phyloP scores from a whole-genome alignment of 2,888 invertebrate genomes.

The Cantharis lateralis region DNA sequence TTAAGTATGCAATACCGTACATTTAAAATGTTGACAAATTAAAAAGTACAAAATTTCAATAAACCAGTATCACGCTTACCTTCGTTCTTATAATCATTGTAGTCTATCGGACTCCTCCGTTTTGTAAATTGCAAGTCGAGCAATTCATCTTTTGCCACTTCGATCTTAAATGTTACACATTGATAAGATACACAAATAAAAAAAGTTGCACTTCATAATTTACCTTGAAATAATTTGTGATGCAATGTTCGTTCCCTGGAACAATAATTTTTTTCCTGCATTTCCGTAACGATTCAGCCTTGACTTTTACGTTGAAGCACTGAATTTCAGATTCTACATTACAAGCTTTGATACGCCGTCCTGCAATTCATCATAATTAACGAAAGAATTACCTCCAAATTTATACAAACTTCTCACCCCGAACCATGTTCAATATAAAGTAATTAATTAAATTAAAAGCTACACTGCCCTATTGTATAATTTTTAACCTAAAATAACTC shows the following conservation, averaged over 20 bases:
- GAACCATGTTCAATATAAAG: not conserved
- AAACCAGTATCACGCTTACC: not conserved
- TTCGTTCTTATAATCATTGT: not conserved
- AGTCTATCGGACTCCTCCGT: not conserved
- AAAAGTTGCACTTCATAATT: not conserved
- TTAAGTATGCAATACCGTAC: not conserved
- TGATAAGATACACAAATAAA: not conserved
- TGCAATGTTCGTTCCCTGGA: not conserved
- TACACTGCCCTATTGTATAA: not conserved
- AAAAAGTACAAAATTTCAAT: not conserved
- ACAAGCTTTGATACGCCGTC: not conserved
- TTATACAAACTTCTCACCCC: not conserved
- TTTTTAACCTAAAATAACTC: not conserved
- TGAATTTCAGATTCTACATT: not conserved
- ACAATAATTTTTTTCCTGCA: not conserved
- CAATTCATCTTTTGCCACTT: not conserved
- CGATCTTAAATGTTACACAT: not conserved
- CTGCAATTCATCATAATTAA: not conserved
- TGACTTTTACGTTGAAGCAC: not conserved
- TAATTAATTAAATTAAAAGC: not conserved
- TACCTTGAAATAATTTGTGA: slow-evolving; percentile 1
- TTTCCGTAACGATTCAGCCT: not conserved
- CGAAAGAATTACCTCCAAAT: not conserved
- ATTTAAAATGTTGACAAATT: not conserved
- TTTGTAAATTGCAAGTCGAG: not conserved